A percentile compares a stretch with the other conserved stretches of the same genome.
These are phyloP conservation scores for Aporophyla nigra DNA, from an alignment of 2,888 invertebrate genomes.

Conservation along the genomic window DNA sequence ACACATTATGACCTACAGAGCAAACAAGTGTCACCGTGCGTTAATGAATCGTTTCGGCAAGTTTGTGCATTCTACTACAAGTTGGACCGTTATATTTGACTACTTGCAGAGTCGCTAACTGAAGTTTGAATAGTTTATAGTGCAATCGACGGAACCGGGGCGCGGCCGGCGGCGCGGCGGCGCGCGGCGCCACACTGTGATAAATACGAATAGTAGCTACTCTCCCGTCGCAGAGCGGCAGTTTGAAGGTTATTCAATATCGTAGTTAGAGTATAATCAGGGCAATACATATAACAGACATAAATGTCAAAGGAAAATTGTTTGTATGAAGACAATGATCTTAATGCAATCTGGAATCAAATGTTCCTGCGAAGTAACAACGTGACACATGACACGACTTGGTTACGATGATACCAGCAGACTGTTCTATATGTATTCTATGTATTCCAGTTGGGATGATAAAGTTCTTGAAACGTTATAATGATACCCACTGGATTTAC, in stretches of 20 bases:
- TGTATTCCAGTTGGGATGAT: neutral
- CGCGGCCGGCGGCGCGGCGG: too few species aligned
- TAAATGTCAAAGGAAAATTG: neutral
- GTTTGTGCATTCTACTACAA: conserved; percentile 26
- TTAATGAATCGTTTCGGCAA: conserved; percentile 19
- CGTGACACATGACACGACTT: too few species aligned
- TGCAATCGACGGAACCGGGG: conserved; percentile 12
- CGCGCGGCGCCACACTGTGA: neutral
- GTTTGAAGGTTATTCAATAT: conserved; percentile 9
- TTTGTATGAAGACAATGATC: neutral
- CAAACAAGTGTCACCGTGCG: neutral
- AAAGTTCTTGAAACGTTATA: conserved; percentile 8
- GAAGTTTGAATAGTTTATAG: conserved; percentile 51
- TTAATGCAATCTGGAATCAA: neutral
- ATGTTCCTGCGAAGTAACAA: neutral
- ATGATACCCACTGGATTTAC: conserved; percentile 33
- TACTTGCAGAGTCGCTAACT: conserved; percentile 41
- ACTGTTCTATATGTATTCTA: neutral
- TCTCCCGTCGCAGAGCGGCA: neutral
- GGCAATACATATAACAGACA: neutral
- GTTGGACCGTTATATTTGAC: conserved; percentile 41
- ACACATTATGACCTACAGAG: neutral
- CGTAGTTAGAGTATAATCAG: neutral
- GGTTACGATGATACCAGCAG: neutral
- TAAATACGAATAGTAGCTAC: neutral